A percentile compares a stretch with the other conserved stretches of the same genome.
phyloP scores from a whole-genome alignment of 2,797 vertebrate species.

The Bufotes viridis region DNA sequence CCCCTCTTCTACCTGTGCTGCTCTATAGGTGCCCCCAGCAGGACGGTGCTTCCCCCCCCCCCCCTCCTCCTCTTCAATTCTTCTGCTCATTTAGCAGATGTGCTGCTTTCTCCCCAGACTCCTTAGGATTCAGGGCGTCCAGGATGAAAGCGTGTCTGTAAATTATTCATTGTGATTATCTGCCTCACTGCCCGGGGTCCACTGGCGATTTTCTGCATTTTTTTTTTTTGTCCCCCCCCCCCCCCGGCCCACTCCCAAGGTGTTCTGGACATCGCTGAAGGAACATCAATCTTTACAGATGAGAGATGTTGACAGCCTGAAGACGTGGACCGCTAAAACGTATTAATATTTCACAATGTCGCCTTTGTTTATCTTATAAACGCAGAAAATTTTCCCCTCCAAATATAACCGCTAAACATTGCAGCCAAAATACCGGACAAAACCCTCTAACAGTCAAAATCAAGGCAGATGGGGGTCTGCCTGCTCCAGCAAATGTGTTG shows the following conservation, averaged over 20 bases:
- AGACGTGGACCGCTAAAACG: neutral
- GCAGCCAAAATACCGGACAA: neutral
- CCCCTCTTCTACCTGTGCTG: neutral
- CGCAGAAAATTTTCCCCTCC: neutral
- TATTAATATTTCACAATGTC: constrained; percentile 21
- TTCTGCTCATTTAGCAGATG: constrained; percentile 73
- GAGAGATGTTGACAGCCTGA: neutral
- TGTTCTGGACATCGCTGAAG: constrained; percentile 35
- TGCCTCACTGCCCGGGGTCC: constrained; percentile 68
- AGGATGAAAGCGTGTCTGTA: constrained; percentile 73
- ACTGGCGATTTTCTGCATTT: constrained; percentile 54
- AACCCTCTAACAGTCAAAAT: neutral
- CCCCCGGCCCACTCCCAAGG: constrained; percentile 18
- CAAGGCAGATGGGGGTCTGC: neutral
- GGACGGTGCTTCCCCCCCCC: constrained; percentile 58
- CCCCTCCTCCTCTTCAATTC: constrained; percentile 63
- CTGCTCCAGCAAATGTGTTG: neutral
- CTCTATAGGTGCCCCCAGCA: constrained; percentile 42
- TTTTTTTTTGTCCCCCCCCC: neutral
- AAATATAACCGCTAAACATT: neutral
- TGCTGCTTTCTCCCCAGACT: constrained; percentile 72
- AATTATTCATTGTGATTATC: constrained; percentile 80
- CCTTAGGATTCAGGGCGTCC: constrained; percentile 66
- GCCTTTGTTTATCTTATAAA: neutral
- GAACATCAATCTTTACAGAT: constrained; percentile 23